phyloP scores from a whole-genome alignment of 2,888 invertebrate species.

The Aquatica leii region DNA sequence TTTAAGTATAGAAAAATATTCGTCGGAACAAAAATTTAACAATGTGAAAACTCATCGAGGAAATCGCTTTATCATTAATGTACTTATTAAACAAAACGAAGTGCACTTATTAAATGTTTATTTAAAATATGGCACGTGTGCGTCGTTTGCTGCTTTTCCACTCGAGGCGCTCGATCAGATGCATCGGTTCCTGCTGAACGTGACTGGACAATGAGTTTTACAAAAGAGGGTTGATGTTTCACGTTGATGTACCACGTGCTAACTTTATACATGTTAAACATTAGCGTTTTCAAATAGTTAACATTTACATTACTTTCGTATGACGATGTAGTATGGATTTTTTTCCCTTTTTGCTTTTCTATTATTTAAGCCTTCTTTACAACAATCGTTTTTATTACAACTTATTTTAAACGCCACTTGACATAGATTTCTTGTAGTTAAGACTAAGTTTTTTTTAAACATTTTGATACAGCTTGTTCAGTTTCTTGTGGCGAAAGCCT shows the following conservation, averaged over 20 bases:
- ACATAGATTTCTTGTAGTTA: no score
- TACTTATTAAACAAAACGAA: slow-evolving; percentile 30
- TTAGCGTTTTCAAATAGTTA: slow-evolving; percentile 4
- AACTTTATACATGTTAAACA: slow-evolving; percentile 22
- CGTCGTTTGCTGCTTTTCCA: slow-evolving; percentile 45
- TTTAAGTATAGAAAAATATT: background rate
- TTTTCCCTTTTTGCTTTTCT: no score
- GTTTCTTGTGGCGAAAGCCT: no score
- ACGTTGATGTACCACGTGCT: slow-evolving; percentile 35
- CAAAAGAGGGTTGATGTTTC: slow-evolving; percentile 29
- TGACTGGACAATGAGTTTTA: slow-evolving; percentile 30
- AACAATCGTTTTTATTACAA: no score
- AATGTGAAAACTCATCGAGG: background rate
- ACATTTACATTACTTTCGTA: background rate
- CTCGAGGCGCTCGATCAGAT: slow-evolving; percentile 37
- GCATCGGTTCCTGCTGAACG: slow-evolving; percentile 31
- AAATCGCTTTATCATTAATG: slow-evolving; percentile 8
- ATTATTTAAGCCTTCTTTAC: no score
- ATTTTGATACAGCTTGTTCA: no score
- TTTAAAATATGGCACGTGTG: slow-evolving; percentile 58
- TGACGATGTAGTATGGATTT: no score
- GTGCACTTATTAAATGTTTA: slow-evolving; percentile 53
- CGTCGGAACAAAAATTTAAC: background rate
- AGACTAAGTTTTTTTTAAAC: no score
- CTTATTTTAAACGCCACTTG: no score